These are phyloP conservation scores for Tuberolachnus salignus DNA, from an alignment of 2,888 invertebrate genomes.

Conservation along the genomic window DNA sequence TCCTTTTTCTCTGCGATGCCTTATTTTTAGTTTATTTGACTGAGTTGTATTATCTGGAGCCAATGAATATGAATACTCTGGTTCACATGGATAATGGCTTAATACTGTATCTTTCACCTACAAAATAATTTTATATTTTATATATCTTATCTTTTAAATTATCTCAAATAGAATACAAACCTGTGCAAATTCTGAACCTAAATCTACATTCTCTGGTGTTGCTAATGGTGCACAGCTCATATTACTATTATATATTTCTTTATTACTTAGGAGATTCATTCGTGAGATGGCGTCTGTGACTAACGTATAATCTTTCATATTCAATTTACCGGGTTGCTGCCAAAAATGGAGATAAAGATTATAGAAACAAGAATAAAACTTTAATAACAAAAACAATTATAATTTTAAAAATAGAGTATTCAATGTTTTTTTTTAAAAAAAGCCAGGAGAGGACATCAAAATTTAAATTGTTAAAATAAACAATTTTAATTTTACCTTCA, in stretches of 20 bases:
- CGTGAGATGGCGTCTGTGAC: constrained; percentile 83
- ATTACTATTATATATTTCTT: constrained; percentile 62
- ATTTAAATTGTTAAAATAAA: too few species aligned
- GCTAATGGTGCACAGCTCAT: constrained; percentile 75
- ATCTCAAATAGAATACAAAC: constrained; percentile 61
- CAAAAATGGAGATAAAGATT: constrained; percentile 6
- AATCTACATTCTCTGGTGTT: constrained; percentile 77
- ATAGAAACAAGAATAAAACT: too few species aligned
- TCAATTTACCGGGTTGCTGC: constrained; percentile 87
- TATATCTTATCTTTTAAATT: not conserved
- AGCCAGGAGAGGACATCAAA: too few species aligned
- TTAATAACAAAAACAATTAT: too few species aligned
- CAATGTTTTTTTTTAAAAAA: too few species aligned
- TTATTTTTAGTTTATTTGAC: constrained; percentile 67
- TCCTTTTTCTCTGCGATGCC: constrained; percentile 71
- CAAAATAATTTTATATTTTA: constrained; percentile 50
- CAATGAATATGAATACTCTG: constrained; percentile 72
- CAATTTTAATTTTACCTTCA: constrained; percentile 65
- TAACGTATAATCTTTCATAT: constrained; percentile 85
- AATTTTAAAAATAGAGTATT: too few species aligned
- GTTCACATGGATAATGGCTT: constrained; percentile 66
- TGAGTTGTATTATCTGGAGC: constrained; percentile 71
- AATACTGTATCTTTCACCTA: constrained; percentile 69
- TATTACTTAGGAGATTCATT: constrained; percentile 68
- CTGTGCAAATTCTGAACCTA: constrained; percentile 77